A percentile compares a stretch with the other conserved stretches of the same genome.
phyloP scores from a whole-genome alignment of 1,140 invertebrate species.

The Agrilus planipennis region DNA sequence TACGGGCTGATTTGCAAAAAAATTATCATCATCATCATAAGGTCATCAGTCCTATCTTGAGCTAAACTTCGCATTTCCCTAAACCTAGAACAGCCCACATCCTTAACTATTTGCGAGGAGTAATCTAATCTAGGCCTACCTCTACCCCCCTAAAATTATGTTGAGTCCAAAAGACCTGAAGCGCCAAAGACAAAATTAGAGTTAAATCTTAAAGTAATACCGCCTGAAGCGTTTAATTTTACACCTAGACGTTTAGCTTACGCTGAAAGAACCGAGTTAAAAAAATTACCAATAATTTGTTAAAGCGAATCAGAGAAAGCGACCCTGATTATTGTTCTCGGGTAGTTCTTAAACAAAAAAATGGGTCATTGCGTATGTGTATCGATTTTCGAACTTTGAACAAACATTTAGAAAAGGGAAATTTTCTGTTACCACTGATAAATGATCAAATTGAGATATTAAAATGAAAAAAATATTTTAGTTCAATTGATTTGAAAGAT shows the following conservation, averaged over 20 bases:
- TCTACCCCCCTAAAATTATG: no score
- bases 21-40: no score
- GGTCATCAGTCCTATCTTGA: no score
- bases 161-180: not conserved
- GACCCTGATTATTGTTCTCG: constrained; percentile 21
- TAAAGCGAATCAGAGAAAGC: constrained; percentile 18
- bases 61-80: no score
- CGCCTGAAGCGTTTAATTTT: constrained; percentile 3
- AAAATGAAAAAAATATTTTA: constrained; percentile 18
- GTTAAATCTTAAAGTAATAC: no score
- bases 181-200: constrained; percentile 3
- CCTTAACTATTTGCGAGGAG: no score
- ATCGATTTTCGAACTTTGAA: not conserved
- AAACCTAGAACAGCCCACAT: no score
- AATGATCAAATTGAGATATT: constrained; percentile 24
- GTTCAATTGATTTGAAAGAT: constrained; percentile 15
- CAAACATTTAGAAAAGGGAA: not conserved
- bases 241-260: constrained; percentile 8
- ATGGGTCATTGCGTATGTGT: not conserved
- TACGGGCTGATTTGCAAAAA: constrained; percentile 3
- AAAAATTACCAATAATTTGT: constrained; percentile 19
- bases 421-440: constrained; percentile 6
- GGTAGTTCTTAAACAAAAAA: constrained; percentile 8
- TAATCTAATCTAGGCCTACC: no score
- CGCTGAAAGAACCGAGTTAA: constrained; percentile 12